phyloP scores from a whole-genome alignment of 2,797 vertebrate species.

The Adelosebastes latens region DNA sequence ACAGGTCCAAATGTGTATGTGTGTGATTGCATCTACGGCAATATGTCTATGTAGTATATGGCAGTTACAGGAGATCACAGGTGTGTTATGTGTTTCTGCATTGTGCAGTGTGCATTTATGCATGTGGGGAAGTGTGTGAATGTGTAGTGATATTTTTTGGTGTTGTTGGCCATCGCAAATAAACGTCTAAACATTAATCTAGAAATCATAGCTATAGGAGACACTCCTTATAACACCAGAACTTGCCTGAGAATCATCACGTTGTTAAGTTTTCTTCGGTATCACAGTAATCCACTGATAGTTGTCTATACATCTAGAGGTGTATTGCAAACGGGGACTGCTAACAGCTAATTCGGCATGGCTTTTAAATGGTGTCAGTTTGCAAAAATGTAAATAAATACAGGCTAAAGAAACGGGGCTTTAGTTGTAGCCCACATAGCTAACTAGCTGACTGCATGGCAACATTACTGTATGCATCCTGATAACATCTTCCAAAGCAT shows the following conservation, averaged over 20 bases:
- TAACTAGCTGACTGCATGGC: neutral
- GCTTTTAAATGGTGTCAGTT: neutral
- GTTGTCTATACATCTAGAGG: neutral
- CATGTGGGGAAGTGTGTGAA: neutral
- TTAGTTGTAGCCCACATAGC: neutral
- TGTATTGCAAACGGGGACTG: neutral
- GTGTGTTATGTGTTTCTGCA: neutral
- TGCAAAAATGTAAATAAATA: neutral
- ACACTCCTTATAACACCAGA: neutral
- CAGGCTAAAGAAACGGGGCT: neutral
- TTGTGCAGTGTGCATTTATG: neutral
- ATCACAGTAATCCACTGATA: neutral
- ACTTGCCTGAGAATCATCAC: neutral
- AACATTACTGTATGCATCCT: neutral
- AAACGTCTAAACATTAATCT: neutral
- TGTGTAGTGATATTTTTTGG: neutral
- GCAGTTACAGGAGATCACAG: constrained; percentile 30
- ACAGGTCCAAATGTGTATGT: neutral
- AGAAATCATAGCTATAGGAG: neutral
- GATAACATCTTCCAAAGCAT: neutral
- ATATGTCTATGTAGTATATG: constrained; percentile 37
- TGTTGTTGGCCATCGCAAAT: neutral
- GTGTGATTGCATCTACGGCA: constrained; percentile 31
- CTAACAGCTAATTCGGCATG: neutral
- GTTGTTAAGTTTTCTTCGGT: neutral